Percentiles rank a stretch among this genome's conserved stretches.
Conservation (phyloP, 2,888 invertebrate genomes). For the Psococerastis gibbosa region DNA sequence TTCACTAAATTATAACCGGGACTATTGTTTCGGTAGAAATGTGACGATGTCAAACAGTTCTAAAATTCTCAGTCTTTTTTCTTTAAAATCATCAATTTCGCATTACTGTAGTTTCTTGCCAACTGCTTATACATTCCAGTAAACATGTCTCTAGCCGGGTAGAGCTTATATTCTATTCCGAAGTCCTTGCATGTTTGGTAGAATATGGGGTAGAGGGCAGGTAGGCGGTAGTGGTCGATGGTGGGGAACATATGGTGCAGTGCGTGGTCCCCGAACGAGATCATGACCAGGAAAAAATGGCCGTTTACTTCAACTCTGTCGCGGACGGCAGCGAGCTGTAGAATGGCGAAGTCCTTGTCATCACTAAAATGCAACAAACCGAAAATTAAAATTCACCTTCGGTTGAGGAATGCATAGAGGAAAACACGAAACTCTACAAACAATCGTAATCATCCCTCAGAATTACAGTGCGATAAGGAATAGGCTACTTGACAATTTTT, state of each 20-base stretch:
- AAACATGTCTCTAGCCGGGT: slow-evolving; percentile 37
- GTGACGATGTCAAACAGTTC: too few species aligned
- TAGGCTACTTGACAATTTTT: too few species aligned
- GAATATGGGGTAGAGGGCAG: slow-evolving; percentile 41
- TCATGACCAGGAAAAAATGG: slow-evolving; percentile 43
- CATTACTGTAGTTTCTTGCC: slow-evolving; percentile 22
- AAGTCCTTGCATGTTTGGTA: slow-evolving; percentile 44
- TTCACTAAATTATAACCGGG: too few species aligned
- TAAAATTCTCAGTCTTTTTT: background rate
- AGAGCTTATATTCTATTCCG: slow-evolving; percentile 29
- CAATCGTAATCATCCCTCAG: background rate
- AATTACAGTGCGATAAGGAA: background rate
- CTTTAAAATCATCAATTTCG: background rate
- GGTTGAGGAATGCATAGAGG: too few species aligned
- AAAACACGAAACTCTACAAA: background rate
- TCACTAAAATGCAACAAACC: too few species aligned
- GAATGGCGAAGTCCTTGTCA: slow-evolving; percentile 52
- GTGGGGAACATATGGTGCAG: slow-evolving; percentile 69
- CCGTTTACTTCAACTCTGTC: slow-evolving; percentile 49
- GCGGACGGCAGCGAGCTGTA: slow-evolving; percentile 52
- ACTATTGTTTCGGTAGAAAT: too few species aligned
- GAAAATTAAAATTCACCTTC: too few species aligned
- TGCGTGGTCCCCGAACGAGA: slow-evolving; percentile 57
- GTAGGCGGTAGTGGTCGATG: slow-evolving; percentile 52
- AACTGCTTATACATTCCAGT: slow-evolving; percentile 47